Conservation (phyloP, 2,888 invertebrate genomes). For the Lepetodrilus schrolli region DNA sequence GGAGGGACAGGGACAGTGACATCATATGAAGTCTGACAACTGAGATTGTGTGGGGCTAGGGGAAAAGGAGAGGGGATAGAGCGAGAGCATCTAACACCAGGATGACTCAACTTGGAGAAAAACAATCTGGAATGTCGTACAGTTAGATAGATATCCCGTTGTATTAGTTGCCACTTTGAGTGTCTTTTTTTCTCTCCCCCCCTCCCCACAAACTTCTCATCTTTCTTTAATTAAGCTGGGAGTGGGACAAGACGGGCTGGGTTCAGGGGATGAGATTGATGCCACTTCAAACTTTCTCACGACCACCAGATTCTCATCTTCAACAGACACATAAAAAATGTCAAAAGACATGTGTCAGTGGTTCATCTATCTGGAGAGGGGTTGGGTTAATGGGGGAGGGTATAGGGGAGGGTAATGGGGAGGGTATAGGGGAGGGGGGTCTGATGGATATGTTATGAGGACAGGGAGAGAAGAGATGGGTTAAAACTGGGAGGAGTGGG, state of each 20-base stretch:
- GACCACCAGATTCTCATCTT: neutral
- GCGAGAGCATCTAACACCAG: no score
- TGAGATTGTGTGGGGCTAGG: no score
- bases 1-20: no score
- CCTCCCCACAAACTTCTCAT: neutral
- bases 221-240: conserved; percentile 21
- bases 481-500: neutral
- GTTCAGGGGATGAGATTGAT: conserved; percentile 7
- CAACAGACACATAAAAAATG: conserved; percentile 13
- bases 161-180: neutral
- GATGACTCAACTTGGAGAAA: no score
- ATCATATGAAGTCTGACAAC: no score
- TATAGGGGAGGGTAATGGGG: neutral
- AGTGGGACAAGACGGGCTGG: neutral
- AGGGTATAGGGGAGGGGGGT: neutral
- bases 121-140: neutral
- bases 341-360: neutral
- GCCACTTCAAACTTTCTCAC: conserved; percentile 15
- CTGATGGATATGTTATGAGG: neutral
- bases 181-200: neutral
- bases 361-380: neutral
- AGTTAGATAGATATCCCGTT: neutral
- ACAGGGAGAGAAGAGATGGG: neutral
- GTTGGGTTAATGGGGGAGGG: neutral
- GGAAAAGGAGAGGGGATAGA: no score